Conservation (phyloP, 2,797 vertebrate species). For the Protonibea diacanthus region DNA sequence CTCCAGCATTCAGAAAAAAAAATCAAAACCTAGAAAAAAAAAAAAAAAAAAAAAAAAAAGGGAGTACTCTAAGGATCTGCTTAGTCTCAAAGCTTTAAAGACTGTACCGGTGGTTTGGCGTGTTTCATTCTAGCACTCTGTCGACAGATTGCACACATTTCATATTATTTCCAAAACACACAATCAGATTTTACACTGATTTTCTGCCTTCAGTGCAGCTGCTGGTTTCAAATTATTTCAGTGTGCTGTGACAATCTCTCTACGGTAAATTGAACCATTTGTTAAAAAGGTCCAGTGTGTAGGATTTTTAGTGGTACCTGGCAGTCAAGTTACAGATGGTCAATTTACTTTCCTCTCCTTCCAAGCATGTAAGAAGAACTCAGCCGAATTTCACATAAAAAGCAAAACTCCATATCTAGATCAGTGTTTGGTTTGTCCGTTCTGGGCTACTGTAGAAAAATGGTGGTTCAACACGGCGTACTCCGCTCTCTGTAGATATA, state of each 20-base stretch:
- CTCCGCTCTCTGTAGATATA: too few species aligned
- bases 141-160: conserved; percentile 27
- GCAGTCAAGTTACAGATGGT: too few species aligned
- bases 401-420: too few species aligned
- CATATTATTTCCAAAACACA: conserved; percentile 10
- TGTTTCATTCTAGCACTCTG: conserved; percentile 33
- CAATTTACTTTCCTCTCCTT: too few species aligned
- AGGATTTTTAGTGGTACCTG: too few species aligned
- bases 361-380: too few species aligned
- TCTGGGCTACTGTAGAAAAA: too few species aligned
- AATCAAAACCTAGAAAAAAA: conserved; percentile 4
- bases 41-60: not conserved
- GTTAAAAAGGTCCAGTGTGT: too few species aligned
- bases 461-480: too few species aligned
- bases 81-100: conserved; percentile 31
- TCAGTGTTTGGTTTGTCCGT: too few species aligned
- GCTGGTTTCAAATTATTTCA: not conserved
- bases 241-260: not conserved
- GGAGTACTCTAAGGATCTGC: conserved; percentile 27
- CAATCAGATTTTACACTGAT: not conserved
- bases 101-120: conserved; percentile 43
- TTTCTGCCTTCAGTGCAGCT: not conserved
- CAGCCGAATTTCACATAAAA: too few species aligned
- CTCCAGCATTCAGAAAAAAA: conserved; percentile 57
- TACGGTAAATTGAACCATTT: not conserved